Conservation (phyloP, 2,113 vertebrate species). For the Malurus alboscapulatus region DNA sequence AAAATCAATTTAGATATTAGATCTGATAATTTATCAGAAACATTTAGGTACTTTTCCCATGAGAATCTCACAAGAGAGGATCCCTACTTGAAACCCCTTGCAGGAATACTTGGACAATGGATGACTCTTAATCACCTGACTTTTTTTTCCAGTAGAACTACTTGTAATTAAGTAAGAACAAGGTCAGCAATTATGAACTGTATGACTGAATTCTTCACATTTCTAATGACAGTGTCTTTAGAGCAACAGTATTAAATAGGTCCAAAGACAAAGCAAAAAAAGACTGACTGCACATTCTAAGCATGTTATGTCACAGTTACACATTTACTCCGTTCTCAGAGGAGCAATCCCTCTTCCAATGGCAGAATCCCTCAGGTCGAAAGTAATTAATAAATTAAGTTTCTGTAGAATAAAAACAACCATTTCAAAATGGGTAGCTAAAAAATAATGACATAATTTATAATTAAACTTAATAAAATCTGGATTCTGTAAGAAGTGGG, state of each 20-base stretch:
- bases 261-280: not conserved
- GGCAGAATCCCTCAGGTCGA: not conserved
- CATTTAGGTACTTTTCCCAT: not conserved
- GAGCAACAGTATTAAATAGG: not conserved
- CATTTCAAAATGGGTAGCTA: not conserved
- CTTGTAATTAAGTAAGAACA: not conserved
- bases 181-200: not conserved
- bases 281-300: not conserved
- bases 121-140: not conserved
- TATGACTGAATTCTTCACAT: not conserved
- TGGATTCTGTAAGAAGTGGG: not conserved
- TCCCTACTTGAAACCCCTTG: not conserved
- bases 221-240: not conserved
- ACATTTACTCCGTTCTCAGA: not conserved
- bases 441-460: not conserved
- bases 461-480: not conserved
- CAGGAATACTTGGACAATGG: not conserved
- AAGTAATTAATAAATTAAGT: not conserved
- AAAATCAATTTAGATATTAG: not conserved
- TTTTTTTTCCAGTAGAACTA: not conserved
- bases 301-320: not conserved
- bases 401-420: not conserved
- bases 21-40: not conserved
- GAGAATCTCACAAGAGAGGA: not conserved
- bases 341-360: not conserved